A percentile compares a stretch with the other conserved stretches of the same genome.
phyloP scores from a whole-genome alignment of 2,888 invertebrate species.

The Trachelus iudaicus region DNA sequence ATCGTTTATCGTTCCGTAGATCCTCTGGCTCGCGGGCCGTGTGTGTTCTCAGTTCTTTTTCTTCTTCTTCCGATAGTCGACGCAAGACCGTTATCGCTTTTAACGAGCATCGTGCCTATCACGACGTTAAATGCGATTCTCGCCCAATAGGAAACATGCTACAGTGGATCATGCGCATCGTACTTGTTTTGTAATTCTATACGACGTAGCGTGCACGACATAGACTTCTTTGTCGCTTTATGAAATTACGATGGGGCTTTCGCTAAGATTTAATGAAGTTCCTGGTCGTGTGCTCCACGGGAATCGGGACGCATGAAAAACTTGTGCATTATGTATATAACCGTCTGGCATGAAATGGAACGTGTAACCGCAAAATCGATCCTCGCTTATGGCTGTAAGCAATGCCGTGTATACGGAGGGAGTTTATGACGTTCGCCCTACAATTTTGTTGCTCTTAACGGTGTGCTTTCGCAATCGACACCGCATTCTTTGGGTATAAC shows the following conservation, averaged over 20 bases:
- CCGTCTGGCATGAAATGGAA: background rate
- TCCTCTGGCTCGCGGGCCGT: background rate
- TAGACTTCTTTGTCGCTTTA: background rate
- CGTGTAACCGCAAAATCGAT: background rate
- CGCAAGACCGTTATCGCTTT: background rate
- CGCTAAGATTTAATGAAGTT: background rate
- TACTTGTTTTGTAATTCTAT: background rate
- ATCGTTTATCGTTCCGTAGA: background rate
- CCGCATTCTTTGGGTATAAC: background rate
- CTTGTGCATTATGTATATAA: background rate
- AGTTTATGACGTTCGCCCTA: background rate
- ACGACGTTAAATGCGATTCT: background rate
- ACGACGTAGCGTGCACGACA: background rate
- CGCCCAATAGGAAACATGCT: background rate
- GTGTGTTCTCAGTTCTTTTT: background rate
- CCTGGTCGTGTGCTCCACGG: background rate
- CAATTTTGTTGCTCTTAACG: background rate
- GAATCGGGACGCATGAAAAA: background rate
- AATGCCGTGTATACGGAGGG: background rate
- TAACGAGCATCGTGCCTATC: background rate
- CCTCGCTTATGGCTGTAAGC: background rate
- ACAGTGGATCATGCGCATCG: background rate
- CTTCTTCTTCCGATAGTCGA: too few species aligned
- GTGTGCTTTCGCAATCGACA: background rate
- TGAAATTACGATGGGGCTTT: background rate